A percentile compares a stretch with the other conserved stretches of the same genome.
These are phyloP conservation scores for Acanthurus leucopareius DNA, from an alignment of 2,797 vertebrate species.

Conservation along the genomic window DNA sequence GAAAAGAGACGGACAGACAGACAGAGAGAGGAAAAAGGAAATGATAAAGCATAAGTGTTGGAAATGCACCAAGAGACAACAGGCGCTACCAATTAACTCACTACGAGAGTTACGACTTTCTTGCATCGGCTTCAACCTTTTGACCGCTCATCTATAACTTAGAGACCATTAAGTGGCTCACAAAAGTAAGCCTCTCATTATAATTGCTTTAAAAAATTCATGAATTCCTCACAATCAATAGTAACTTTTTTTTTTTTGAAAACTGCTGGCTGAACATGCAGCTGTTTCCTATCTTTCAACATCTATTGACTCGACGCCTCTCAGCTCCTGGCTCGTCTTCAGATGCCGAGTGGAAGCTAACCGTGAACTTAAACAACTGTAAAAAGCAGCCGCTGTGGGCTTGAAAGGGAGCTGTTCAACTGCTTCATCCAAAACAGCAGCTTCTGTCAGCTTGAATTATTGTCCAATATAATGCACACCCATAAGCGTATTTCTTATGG, in stretches of 20 bases:
- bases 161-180: conserved; percentile 65
- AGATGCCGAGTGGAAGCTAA: background rate
- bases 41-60: conserved; percentile 18
- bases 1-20: conserved; percentile 1
- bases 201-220: conserved; percentile 75
- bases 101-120: conserved; percentile 53
- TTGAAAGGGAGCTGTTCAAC: background rate
- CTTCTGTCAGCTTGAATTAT: background rate
- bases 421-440: background rate
- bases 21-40: conserved; percentile 16
- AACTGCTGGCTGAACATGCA: conserved; percentile 12
- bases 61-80: conserved; percentile 63
- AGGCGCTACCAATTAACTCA: conserved; percentile 71
- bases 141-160: conserved; percentile 77
- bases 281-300: conserved; percentile 18
- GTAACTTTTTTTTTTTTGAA: conserved; percentile 8
- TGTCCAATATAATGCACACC: background rate
- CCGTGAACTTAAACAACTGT: conserved; percentile 8
- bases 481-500: background rate
- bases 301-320: background rate
- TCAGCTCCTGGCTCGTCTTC: background rate
- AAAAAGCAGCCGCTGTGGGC: background rate
- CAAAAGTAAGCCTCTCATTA: conserved; percentile 66
- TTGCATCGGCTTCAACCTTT: conserved; percentile 69
- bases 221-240: conserved; percentile 42